A percentile compares a stretch with the other conserved stretches of the same genome.
phyloP scores from a whole-genome alignment of 2,113 vertebrate species.

The Rhinichthys klamathensis region DNA sequence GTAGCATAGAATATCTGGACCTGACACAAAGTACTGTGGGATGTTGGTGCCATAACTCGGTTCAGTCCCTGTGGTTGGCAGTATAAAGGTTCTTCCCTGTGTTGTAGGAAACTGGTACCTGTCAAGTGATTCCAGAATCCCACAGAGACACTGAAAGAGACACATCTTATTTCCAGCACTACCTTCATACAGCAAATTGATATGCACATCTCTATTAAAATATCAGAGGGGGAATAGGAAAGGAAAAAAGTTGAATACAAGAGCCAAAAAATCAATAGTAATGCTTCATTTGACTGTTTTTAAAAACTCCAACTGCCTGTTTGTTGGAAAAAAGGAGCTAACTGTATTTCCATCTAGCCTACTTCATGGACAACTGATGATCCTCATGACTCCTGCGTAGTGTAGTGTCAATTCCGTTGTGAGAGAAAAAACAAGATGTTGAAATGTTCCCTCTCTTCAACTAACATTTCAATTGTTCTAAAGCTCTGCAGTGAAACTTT shows the following conservation, averaged over 20 bases:
- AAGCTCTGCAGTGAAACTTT: neutral
- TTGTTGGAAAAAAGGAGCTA: neutral
- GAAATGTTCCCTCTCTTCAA: neutral
- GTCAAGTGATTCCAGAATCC: constrained; percentile 14
- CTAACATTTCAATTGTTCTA: neutral
- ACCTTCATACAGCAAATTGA: neutral
- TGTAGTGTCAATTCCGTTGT: neutral
- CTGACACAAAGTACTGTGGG: neutral
- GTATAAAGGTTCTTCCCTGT: neutral
- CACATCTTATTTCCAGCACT: neutral
- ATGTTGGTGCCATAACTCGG: neutral
- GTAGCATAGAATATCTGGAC: neutral
- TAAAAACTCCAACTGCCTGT: neutral
- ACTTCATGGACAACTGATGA: neutral
- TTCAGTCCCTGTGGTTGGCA: neutral
- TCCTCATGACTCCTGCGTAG: no score
- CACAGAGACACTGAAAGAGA: neutral
- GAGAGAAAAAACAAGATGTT: neutral
- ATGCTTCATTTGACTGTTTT: neutral
- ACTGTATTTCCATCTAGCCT: neutral
- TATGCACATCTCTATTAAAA: neutral
- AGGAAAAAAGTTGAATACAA: neutral
- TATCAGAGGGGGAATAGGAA: neutral
- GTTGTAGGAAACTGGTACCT: neutral
- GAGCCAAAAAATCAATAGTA: neutral